phyloP scores from a whole-genome alignment of 2,888 invertebrate species.

The Heliconius cydno region DNA sequence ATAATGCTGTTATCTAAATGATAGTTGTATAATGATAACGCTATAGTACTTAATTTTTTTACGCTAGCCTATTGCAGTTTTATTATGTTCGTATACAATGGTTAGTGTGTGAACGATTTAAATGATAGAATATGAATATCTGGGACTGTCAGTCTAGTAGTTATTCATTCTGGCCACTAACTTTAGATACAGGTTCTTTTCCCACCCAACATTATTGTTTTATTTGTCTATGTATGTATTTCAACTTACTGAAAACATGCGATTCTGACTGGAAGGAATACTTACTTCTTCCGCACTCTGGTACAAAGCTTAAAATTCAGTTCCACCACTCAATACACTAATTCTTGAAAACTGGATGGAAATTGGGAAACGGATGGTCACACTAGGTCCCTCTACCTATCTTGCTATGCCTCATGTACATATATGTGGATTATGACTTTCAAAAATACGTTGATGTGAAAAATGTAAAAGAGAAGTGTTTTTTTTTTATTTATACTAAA shows the following conservation, averaged over 20 bases:
- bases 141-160: not conserved
- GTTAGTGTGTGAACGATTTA: not conserved
- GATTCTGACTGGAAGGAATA: too few species aligned
- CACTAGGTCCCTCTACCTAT: too few species aligned
- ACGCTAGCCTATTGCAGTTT: not conserved
- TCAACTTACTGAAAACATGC: not conserved
- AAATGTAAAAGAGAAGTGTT: too few species aligned
- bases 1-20: not conserved
- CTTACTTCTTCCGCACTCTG: too few species aligned
- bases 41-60: not conserved
- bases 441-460: too few species aligned
- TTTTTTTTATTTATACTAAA: too few species aligned
- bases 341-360: too few species aligned
- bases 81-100: slow-evolving; percentile 3
- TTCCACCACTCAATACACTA: too few species aligned
- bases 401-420: too few species aligned
- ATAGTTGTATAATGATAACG: not conserved
- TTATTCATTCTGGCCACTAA: not conserved
- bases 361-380: too few species aligned
- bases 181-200: not conserved
- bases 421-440: too few species aligned
- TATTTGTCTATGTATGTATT: not conserved
- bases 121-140: not conserved
- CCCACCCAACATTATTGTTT: not conserved
- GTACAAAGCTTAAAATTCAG: too few species aligned